Evolutionary conservation across 2,797 vertebrate genomes (phyloP).

Genomic region (Philypnodon macrostomus): DNA sequence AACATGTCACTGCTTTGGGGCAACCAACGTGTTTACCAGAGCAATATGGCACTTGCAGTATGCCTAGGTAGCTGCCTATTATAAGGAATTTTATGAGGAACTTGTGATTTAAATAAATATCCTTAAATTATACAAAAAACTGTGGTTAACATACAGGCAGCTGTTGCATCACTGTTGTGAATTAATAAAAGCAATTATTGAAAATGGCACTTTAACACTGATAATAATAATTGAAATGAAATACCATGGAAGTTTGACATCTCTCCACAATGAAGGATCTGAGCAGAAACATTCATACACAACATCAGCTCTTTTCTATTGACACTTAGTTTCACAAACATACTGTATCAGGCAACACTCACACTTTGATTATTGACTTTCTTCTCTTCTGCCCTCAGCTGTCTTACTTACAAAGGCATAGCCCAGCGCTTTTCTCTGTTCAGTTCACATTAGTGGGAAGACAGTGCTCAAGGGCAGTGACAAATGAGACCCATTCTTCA

Average conservation of each 20-base stretch:
- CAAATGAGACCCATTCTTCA: constrained; percentile 91
- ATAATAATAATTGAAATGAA: neutral
- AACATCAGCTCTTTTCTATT: constrained; percentile 58
- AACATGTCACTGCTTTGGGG: too few species aligned
- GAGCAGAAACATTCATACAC: constrained; percentile 13
- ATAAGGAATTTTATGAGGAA: too few species aligned
- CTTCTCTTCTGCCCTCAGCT: constrained; percentile 40
- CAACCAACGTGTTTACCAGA: too few species aligned
- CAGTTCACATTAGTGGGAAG: constrained; percentile 97
- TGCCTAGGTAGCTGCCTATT: too few species aligned
- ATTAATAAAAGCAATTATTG: neutral
- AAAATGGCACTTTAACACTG: constrained; percentile 6
- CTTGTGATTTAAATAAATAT: too few species aligned
- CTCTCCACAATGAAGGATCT: constrained; percentile 8
- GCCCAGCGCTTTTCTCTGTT: constrained; percentile 65
- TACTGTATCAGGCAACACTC: constrained; percentile 72
- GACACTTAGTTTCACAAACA: constrained; percentile 73
- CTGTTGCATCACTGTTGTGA: neutral
- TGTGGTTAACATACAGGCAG: neutral
- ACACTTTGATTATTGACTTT: constrained; percentile 54
- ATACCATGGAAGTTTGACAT: constrained; percentile 4
- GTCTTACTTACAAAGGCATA: constrained; percentile 38
- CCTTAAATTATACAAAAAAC: too few species aligned
- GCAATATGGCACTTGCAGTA: too few species aligned
- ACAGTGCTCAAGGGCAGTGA: constrained; percentile 85